phyloP scores from a whole-genome alignment of 2,888 invertebrate genomes.

The Synergus umbraculus region DNA sequence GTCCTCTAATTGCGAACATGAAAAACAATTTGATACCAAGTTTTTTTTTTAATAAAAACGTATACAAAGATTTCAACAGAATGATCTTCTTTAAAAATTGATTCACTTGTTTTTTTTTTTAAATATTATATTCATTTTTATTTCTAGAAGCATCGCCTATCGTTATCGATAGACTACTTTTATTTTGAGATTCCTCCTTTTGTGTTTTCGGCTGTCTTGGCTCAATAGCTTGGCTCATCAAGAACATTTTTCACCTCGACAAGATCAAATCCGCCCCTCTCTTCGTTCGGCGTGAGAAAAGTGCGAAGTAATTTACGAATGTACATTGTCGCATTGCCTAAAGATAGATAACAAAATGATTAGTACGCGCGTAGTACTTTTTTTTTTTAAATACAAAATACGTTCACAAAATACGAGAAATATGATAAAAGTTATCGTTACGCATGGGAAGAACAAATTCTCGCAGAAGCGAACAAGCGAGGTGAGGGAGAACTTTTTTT shows the following conservation, averaged over 20 bases:
- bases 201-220: not conserved
- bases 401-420: conserved; percentile 22
- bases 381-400: conserved; percentile 14
- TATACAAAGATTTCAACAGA: not conserved
- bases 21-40: conserved; percentile 9
- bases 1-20: not conserved
- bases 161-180: not conserved
- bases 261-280: conserved; percentile 15
- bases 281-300: conserved; percentile 46
- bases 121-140: not conserved
- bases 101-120: not conserved
- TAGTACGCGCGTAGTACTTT: conserved; percentile 37
- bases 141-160: not conserved
- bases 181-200: not conserved
- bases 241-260: conserved; percentile 25
- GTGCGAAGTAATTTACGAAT: conserved; percentile 53
- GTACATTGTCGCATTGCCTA: conserved; percentile 49
- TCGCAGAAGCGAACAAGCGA: conserved; percentile 32
- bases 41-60: not conserved
- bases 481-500: not conserved
- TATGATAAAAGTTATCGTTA: conserved; percentile 31
- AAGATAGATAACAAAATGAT: conserved; percentile 53
- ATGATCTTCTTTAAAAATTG: not conserved
- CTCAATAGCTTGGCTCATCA: conserved; percentile 5
- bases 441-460: conserved; percentile 17